phyloP scores from a whole-genome alignment of 2,797 vertebrate genomes.

The Chrosomus eos region DNA sequence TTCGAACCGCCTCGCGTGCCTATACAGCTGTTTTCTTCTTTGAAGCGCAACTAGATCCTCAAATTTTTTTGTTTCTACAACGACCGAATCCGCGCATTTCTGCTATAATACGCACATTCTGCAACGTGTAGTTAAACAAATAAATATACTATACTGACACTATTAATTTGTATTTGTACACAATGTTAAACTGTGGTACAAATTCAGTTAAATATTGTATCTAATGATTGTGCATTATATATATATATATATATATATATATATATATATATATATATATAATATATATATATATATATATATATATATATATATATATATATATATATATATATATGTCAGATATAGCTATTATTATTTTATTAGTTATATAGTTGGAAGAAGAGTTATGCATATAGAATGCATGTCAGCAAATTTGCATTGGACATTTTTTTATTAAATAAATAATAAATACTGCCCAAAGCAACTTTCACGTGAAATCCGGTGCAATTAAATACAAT shows the following conservation, averaged over 20 bases:
- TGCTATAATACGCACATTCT: background rate
- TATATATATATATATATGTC: background rate
- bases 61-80: slow-evolving; percentile 13
- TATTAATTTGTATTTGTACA: background rate
- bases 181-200: background rate
- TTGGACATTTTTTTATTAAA: background rate
- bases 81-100: background rate
- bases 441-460: background rate
- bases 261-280: no score
- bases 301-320: no score
- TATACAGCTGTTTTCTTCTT: slow-evolving; percentile 72
- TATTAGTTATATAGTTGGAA: background rate
- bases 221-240: background rate
- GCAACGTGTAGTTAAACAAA: background rate
- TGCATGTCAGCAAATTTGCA: background rate
- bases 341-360: background rate
- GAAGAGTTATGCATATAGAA: background rate
- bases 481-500: background rate
- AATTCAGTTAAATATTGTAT: background rate
- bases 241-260: background rate
- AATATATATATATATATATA: no score
- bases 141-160: background rate
- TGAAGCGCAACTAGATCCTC: slow-evolving; percentile 62
- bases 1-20: slow-evolving; percentile 86
- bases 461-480: background rate